These are phyloP conservation scores for Netelia melanura DNA, from an alignment of 2,888 invertebrate species.

Conservation along the genomic window DNA sequence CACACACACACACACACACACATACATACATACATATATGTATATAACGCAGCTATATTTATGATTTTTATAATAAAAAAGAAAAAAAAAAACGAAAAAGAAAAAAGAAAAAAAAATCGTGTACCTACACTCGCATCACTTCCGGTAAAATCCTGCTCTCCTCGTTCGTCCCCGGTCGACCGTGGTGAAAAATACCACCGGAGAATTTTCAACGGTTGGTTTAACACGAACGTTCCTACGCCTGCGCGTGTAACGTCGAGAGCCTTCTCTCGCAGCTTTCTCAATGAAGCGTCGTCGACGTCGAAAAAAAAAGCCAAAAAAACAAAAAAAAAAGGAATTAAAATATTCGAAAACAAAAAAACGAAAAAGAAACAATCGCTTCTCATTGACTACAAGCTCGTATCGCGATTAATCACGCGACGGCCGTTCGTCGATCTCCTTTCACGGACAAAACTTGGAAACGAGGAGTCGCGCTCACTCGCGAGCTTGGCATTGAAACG, in stretches of 20 bases:
- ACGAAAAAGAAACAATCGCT: too few relatives aligned
- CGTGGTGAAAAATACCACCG: background rate
- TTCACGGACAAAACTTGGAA: too few relatives aligned
- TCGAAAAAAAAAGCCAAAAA: too few relatives aligned
- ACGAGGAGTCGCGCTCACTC: too few relatives aligned
- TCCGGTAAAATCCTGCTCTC: background rate
- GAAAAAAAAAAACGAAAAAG: too few relatives aligned
- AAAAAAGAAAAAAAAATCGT: too few relatives aligned
- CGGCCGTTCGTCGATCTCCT: constrained; percentile 33
- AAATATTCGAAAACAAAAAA: too few relatives aligned
- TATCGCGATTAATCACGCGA: constrained; percentile 32
- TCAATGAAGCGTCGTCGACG: constrained; percentile 22
- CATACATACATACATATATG: too few relatives aligned
- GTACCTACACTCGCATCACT: background rate
- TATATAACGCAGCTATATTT: background rate
- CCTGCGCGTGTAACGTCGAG: background rate
- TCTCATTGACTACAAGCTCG: constrained; percentile 44
- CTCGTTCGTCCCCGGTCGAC: too few relatives aligned
- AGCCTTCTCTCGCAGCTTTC: constrained; percentile 19
- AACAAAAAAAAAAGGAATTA: too few relatives aligned
- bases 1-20: background rate
- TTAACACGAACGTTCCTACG: background rate
- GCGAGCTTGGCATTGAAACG: too few relatives aligned
- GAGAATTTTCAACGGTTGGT: constrained; percentile 12
- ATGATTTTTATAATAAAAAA: background rate